Conservation (phyloP, 2,113 vertebrate species). For the Channa argus region DNA sequence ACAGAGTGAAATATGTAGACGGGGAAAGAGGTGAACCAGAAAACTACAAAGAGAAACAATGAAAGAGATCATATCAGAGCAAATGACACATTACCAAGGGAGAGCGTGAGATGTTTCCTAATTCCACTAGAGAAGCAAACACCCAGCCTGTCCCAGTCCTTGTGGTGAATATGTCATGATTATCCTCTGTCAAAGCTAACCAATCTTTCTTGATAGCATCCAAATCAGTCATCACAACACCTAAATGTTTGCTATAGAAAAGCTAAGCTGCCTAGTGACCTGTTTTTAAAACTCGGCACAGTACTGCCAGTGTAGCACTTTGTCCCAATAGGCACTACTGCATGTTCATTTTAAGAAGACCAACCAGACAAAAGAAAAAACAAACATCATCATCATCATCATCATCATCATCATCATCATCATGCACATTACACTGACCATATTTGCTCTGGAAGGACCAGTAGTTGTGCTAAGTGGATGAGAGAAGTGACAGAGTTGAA, state of each 20-base stretch:
- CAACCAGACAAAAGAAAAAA: constrained; percentile 20
- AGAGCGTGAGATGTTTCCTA: constrained; percentile 40
- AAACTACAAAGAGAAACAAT: constrained; percentile 34
- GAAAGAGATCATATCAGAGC: constrained; percentile 52
- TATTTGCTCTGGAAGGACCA: constrained; percentile 29
- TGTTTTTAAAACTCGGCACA: constrained; percentile 21
- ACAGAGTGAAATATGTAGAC: constrained; percentile 16
- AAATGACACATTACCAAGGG: constrained; percentile 56
- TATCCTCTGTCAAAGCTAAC: constrained; percentile 34
- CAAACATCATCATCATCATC: background rate
- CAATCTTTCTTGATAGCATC: constrained; percentile 48
- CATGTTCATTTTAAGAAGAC: constrained; percentile 27
- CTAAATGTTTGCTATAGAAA: constrained; percentile 52
- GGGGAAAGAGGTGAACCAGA: constrained; percentile 10
- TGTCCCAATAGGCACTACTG: constrained; percentile 24
- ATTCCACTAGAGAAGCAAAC: constrained; percentile 43
- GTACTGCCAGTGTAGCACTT: constrained; percentile 12
- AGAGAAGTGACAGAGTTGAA: constrained; percentile 37
- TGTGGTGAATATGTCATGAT: constrained; percentile 37
- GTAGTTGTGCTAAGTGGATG: constrained; percentile 34
- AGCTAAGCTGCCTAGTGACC: constrained; percentile 28
- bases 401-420: background rate
- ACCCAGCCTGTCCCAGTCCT: constrained; percentile 29
- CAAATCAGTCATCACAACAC: constrained; percentile 56
- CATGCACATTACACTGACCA: constrained; percentile 32